Conservation (phyloP, 2,888 invertebrate species). For the Meloe dianella region DNA sequence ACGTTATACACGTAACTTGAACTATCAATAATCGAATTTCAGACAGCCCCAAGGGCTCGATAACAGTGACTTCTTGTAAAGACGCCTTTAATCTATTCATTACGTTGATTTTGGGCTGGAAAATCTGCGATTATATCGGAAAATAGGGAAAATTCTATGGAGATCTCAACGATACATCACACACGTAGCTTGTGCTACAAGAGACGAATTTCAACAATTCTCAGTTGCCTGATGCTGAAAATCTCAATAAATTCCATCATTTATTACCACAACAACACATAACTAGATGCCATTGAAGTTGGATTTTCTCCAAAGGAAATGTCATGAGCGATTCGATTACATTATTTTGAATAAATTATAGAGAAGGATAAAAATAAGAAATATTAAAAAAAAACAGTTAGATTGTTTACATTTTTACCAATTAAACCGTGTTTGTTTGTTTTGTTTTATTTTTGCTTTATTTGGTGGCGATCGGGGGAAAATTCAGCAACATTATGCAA, state of each 20-base stretch:
- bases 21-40: background rate
- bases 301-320: slow-evolving; percentile 24
- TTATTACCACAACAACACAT: slow-evolving; percentile 9
- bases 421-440: slow-evolving; percentile 15
- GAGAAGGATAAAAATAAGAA: background rate
- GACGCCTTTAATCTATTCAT: too few species aligned
- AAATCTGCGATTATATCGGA: background rate
- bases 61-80: too few species aligned
- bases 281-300: slow-evolving; percentile 28
- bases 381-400: slow-evolving; percentile 20
- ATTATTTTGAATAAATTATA: slow-evolving; percentile 21
- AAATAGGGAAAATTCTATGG: background rate
- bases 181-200: background rate
- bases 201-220: background rate
- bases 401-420: slow-evolving; percentile 24
- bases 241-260: slow-evolving; percentile 18
- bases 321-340: slow-evolving; percentile 16
- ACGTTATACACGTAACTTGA: background rate
- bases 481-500: background rate
- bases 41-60: too few species aligned
- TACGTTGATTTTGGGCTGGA: too few species aligned
- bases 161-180: background rate
- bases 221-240: slow-evolving; percentile 17
- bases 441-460: background rate
- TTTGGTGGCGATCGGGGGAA: background rate